phyloP scores from a whole-genome alignment of 2,113 vertebrate genomes.

The Setophaga kirtlandii region DNA sequence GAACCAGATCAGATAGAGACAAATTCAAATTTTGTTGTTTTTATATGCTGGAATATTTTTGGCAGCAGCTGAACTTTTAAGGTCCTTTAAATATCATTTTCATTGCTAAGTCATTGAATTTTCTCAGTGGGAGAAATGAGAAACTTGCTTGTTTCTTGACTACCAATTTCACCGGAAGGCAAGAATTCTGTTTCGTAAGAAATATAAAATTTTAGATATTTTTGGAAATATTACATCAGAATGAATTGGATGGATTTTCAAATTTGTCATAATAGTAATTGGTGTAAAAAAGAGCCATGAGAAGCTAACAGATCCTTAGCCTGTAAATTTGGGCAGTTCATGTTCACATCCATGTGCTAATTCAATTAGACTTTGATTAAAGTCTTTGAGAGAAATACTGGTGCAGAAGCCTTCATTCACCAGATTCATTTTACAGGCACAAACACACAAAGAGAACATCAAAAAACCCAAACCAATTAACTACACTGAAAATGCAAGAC shows the following conservation, averaged over 20 bases:
- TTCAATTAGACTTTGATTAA: background rate
- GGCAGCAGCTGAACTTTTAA: background rate
- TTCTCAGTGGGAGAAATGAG: background rate
- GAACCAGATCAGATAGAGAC: background rate
- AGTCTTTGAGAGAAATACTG: background rate
- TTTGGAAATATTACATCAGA: background rate
- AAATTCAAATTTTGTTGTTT: background rate
- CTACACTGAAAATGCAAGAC: background rate
- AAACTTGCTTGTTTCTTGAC: background rate
- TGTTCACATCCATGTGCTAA: background rate
- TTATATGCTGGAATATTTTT: background rate
- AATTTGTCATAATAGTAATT: background rate
- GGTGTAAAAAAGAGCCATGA: background rate
- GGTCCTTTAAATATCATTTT: background rate
- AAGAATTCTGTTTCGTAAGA: background rate
- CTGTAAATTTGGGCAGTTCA: background rate
- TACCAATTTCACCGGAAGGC: background rate
- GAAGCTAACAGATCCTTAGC: background rate
- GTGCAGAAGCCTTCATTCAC: background rate
- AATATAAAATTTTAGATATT: background rate
- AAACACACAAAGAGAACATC: background rate
- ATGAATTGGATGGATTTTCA: background rate
- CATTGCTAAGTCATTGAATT: background rate
- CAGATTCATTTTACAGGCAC: background rate
- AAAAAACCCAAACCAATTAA: accelerated